Conservation (phyloP, 1,140 invertebrate species). For the Cheumatopsyche charites region DNA sequence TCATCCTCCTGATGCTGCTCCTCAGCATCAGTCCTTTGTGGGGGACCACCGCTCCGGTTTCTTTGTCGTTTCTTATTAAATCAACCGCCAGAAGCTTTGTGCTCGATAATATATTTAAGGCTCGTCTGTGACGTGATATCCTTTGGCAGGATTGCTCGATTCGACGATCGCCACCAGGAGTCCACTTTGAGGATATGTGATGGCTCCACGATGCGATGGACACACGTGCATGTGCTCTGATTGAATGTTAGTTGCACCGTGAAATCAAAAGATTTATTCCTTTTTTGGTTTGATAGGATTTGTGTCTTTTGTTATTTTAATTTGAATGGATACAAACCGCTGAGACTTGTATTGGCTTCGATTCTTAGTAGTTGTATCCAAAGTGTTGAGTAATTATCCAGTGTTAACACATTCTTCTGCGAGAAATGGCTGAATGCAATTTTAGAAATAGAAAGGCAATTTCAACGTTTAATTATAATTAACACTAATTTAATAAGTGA, state of each 20-base stretch:
- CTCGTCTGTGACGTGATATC: constrained; percentile 34
- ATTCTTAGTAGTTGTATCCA: too few species aligned
- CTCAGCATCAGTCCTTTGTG: constrained; percentile 29
- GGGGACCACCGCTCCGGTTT: constrained; percentile 27
- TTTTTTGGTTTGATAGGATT: too few species aligned
- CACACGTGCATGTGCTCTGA: constrained; percentile 7
- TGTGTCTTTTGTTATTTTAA: background rate
- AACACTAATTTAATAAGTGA: too few species aligned
- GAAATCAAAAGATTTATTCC: background rate
- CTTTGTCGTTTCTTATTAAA: constrained; percentile 41
- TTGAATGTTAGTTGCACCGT: constrained; percentile 4
- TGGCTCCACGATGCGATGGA: constrained; percentile 15
- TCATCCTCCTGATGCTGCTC: too few species aligned
- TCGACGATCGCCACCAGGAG: constrained; percentile 27
- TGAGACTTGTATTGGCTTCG: too few species aligned
- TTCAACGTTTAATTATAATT: too few species aligned
- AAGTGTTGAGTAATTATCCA: too few species aligned
- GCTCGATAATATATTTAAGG: constrained; percentile 40
- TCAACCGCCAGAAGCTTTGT: constrained; percentile 40
- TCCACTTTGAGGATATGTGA: constrained; percentile 10
- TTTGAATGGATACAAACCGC: background rate
- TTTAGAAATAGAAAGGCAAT: too few species aligned
- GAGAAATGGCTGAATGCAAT: too few species aligned
- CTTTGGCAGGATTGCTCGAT: constrained; percentile 35
- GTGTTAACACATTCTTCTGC: too few species aligned